These are phyloP conservation scores for Megaceryle alcyon DNA, from an alignment of 2,797 vertebrate species.

Conservation along the genomic window DNA sequence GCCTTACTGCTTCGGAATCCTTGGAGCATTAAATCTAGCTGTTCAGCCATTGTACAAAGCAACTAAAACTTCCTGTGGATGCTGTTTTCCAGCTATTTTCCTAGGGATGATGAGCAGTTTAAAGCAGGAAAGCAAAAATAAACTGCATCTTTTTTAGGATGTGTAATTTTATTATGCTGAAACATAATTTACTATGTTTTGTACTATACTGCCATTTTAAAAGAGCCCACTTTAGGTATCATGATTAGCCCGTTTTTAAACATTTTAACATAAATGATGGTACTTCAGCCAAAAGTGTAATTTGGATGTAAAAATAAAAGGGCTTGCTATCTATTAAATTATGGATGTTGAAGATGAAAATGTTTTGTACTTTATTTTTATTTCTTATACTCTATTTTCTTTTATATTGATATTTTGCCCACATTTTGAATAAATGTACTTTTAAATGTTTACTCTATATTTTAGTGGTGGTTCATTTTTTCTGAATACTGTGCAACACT, in stretches of 20 bases:
- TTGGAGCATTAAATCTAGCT: constrained; percentile 35
- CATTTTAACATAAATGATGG: constrained; percentile 77
- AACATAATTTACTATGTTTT: constrained; percentile 87
- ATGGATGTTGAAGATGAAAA: constrained; percentile 82
- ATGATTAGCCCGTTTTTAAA: constrained; percentile 77
- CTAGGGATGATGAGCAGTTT: constrained; percentile 51
- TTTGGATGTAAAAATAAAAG: constrained; percentile 85
- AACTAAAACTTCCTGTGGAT: constrained; percentile 60
- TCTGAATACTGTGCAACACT: constrained; percentile 62
- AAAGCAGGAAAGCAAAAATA: constrained; percentile 75
- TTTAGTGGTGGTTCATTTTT: constrained; percentile 61
- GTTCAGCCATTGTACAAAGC: constrained; percentile 55
- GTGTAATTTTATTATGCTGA: constrained; percentile 80
- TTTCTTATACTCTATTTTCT: constrained; percentile 81
- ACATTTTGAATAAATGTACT: constrained; percentile 84
- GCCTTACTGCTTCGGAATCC: constrained; percentile 33
- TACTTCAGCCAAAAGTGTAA: constrained; percentile 72
- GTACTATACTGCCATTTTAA: constrained; percentile 77
- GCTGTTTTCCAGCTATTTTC: constrained; percentile 73
- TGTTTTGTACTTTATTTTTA: constrained; percentile 87
- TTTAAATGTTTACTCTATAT: constrained; percentile 78
- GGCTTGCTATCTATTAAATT: constrained; percentile 89
- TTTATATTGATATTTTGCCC: constrained; percentile 82
- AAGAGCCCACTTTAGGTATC: constrained; percentile 76
- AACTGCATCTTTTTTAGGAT: constrained; percentile 84